Conservation (phyloP, 2,888 invertebrate genomes). For the Lasioglossum villosulum region DNA sequence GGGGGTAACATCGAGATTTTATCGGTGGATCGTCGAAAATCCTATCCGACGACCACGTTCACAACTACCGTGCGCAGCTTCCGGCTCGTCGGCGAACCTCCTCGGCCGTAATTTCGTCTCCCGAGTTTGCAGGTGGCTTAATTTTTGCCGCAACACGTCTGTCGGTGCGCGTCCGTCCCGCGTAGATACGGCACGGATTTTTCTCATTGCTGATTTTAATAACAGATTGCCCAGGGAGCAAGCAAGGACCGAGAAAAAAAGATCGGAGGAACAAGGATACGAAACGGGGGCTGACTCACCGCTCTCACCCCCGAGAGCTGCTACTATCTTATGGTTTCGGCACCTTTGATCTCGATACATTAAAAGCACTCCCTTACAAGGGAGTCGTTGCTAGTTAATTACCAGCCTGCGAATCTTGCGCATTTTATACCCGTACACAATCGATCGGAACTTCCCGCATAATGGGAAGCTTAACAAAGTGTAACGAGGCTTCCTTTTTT, state of each 20-base stretch:
- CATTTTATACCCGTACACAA: background rate
- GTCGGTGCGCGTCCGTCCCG: conserved; percentile 72
- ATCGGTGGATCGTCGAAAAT: conserved; percentile 15
- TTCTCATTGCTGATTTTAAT: conserved; percentile 85
- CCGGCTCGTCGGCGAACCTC: background rate
- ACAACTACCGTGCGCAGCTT: background rate
- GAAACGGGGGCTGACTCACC: conserved; percentile 78
- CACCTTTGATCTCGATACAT: conserved; percentile 64
- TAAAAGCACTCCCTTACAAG: background rate
- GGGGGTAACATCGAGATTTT: conserved; percentile 12
- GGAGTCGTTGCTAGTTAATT: conserved; percentile 6
- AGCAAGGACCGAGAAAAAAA: background rate
- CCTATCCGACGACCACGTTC: background rate
- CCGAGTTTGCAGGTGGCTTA: conserved; percentile 81
- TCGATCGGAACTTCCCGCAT: background rate
- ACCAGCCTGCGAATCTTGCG: background rate
- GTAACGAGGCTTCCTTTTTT: background rate
- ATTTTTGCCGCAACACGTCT: conserved; percentile 84
- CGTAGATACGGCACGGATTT: conserved; percentile 84
- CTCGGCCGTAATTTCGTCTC: conserved; percentile 65
- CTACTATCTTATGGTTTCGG: conserved; percentile 66
- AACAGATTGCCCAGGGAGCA: conserved; percentile 79
- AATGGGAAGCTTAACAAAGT: background rate
- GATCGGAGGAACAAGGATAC: background rate
- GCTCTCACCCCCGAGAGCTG: conserved; percentile 82